Percentiles rank a stretch among this genome's conserved stretches.
These are phyloP conservation scores for Bostrychus sinensis DNA, from an alignment of 2,113 vertebrate genomes.

Conservation along the genomic window DNA sequence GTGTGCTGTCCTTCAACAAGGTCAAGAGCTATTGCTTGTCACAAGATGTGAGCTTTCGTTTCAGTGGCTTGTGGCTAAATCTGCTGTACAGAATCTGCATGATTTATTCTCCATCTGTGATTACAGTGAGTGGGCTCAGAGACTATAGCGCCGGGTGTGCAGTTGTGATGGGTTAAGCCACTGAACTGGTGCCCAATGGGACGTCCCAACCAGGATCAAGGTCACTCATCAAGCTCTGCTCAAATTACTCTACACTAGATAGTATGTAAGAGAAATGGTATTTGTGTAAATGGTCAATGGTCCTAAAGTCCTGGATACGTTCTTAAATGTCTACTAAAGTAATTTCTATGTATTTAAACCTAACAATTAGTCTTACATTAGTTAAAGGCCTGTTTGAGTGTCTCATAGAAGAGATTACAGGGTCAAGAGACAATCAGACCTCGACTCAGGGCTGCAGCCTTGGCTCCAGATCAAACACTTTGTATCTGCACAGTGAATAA, in stretches of 20 bases:
- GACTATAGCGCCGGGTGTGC: background rate
- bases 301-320: background rate
- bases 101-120: constrained; percentile 44
- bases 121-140: constrained; percentile 10
- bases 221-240: constrained; percentile 33
- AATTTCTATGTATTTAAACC: background rate
- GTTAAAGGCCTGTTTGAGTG: constrained; percentile 3
- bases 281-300: background rate
- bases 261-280: constrained; percentile 7
- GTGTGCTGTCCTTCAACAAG: constrained; percentile 27
- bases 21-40: constrained; percentile 43
- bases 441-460: constrained; percentile 25
- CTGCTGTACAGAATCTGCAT: constrained; percentile 20
- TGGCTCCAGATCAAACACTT: constrained; percentile 56
- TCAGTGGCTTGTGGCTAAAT: constrained; percentile 27
- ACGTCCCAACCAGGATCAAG: constrained; percentile 26
- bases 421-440: constrained; percentile 12
- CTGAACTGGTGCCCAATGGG: constrained; percentile 25
- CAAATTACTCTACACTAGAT: constrained; percentile 25
- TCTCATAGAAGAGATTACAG: constrained; percentile 20
- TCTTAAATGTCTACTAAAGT: background rate
- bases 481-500: constrained; percentile 30
- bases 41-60: constrained; percentile 27
- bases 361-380: background rate
- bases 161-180: constrained; percentile 32